phyloP scores from a whole-genome alignment of 1,140 invertebrate species.

The Cotesia chilonis region DNA sequence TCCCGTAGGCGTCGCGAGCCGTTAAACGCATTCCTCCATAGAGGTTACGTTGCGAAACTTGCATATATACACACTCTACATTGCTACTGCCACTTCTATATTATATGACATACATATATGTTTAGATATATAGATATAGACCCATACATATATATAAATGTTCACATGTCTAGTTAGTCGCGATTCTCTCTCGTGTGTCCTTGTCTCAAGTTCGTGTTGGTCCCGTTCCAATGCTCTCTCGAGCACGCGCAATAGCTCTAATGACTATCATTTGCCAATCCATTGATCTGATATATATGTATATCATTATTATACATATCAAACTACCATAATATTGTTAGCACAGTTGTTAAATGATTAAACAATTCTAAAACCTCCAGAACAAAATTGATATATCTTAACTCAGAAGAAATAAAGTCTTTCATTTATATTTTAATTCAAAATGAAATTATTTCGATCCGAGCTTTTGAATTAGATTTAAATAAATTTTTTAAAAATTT shows the following conservation, averaged over 20 bases:
- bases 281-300: constrained; percentile 14
- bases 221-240: constrained; percentile 41
- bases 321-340: not conserved
- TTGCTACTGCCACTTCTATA: constrained; percentile 13
- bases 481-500: no score
- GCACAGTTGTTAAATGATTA: no score
- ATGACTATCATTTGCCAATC: constrained; percentile 20
- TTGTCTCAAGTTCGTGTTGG: constrained; percentile 63
- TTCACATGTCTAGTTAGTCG: constrained; percentile 59
- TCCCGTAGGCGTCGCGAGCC: constrained; percentile 63
- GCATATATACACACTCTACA: constrained; percentile 5
- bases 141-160: not conserved
- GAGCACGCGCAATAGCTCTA: constrained; percentile 18
- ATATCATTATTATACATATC: not conserved
- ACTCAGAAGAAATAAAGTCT: no score
- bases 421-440: no score
- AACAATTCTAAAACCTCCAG: no score
- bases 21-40: constrained; percentile 67
- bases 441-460: no score
- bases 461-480: no score
- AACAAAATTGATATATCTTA: no score
- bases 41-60: constrained; percentile 55
- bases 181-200: constrained; percentile 55
- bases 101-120: constrained; percentile 10
- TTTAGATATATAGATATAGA: not conserved